phyloP scores from a whole-genome alignment of 2,797 vertebrate species.

The Gymnoscopelus braueri region DNA sequence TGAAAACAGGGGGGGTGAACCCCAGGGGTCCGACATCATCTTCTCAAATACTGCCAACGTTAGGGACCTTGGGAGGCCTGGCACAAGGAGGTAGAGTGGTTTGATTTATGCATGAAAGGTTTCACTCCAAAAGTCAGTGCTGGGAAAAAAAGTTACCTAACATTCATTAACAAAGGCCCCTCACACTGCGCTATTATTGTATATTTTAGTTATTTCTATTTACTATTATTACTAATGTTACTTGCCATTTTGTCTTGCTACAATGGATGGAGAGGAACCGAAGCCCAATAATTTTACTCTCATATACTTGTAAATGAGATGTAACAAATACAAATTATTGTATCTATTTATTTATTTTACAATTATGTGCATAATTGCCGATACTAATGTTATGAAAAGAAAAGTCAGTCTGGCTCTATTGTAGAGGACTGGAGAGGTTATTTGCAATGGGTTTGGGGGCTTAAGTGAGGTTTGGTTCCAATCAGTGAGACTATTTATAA shows the following conservation, averaged over 20 bases:
- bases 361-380: no score
- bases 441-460: conserved; percentile 18
- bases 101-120: conserved; percentile 31
- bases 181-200: not conserved
- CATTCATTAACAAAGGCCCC: not conserved
- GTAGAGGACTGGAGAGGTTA: not conserved
- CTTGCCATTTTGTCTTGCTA: no score
- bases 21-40: conserved; percentile 24
- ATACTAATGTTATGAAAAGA: no score
- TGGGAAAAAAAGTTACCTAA: not conserved
- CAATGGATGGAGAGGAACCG: no score
- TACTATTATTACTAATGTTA: no score
- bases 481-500: conserved; percentile 23
- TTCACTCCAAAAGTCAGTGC: conserved; percentile 19
- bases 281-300: no score
- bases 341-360: no score
- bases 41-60: conserved; percentile 29
- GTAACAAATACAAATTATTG: no score
- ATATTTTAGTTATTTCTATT: no score
- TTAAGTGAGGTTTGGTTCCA: conserved; percentile 31
- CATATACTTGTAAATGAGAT: no score
- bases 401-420: not conserved
- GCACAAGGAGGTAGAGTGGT: conserved; percentile 21
- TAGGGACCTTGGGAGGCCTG: conserved; percentile 44
- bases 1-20: conserved; percentile 7